Conservation (phyloP, 2,113 vertebrate species). For the Monopterus albus region DNA sequence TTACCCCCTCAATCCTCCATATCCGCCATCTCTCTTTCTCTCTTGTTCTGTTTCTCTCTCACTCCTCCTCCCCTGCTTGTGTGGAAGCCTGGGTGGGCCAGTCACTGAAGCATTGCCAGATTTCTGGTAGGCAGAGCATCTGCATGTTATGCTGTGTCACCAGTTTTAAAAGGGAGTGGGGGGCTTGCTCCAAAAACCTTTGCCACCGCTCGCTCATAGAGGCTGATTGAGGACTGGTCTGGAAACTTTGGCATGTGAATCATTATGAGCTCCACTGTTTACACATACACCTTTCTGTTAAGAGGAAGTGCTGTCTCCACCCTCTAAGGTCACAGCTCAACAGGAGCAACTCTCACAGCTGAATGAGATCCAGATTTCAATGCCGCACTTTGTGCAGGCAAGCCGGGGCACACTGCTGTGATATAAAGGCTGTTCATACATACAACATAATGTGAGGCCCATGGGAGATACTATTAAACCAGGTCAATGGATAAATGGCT, state of each 20-base stretch:
- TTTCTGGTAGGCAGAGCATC: constrained; percentile 70
- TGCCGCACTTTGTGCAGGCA: constrained; percentile 66
- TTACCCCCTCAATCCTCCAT: constrained; percentile 1
- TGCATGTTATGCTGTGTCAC: constrained; percentile 78
- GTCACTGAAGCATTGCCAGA: constrained; percentile 70
- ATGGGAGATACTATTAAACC: constrained; percentile 28
- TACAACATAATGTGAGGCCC: constrained; percentile 40
- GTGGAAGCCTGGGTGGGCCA: constrained; percentile 72
- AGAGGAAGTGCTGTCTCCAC: constrained; percentile 70
- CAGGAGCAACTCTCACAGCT: constrained; percentile 52
- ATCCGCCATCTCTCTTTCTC: background rate
- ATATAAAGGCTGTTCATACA: constrained; percentile 66
- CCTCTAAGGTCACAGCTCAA: constrained; percentile 67
- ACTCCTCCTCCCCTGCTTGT: constrained; percentile 34
- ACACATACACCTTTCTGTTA: constrained; percentile 47
- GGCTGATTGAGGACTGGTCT: constrained; percentile 28
- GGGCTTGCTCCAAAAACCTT: constrained; percentile 15
- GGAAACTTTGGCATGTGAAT: constrained; percentile 50
- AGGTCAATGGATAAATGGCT: constrained; percentile 66
- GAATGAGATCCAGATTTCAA: constrained; percentile 72
- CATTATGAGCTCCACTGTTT: constrained; percentile 38
- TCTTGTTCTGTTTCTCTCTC: background rate
- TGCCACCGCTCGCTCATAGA: constrained; percentile 26
- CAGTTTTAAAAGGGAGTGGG: constrained; percentile 47
- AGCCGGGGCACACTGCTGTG: constrained; percentile 29